Evolutionary conservation across 2,113 vertebrate species (phyloP).

Genomic region (Nycticebus coucang): DNA sequence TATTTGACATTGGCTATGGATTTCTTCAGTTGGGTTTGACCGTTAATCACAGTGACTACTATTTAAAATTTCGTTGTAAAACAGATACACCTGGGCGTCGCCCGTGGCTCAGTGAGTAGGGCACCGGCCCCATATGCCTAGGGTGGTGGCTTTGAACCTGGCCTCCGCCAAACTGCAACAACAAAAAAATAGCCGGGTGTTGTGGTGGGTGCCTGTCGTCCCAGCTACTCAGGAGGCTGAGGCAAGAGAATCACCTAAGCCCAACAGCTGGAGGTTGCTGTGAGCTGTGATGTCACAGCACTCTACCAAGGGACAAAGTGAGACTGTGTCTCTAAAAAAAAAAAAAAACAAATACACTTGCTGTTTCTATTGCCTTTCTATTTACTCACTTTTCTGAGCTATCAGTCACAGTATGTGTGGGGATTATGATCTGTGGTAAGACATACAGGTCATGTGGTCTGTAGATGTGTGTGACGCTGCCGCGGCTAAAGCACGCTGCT

Average conservation of each 20-base stretch:
- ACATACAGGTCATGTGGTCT: not conserved
- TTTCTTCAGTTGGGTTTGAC: constrained; percentile 42
- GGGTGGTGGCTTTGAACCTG: no score
- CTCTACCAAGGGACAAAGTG: no score
- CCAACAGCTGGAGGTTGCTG: no score
- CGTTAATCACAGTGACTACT: constrained; percentile 29
- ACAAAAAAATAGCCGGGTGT: no score
- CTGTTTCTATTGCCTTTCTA: not conserved
- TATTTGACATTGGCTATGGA: constrained; percentile 34
- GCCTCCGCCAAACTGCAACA: no score
- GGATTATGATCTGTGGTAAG: not conserved
- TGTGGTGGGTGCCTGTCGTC: no score
- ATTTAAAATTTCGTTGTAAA: not conserved
- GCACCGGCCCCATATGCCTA: no score
- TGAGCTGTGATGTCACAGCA: no score
- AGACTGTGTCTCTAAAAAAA: no score
- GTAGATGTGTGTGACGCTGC: not conserved
- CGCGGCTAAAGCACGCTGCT: not conserved
- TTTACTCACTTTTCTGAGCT: not conserved
- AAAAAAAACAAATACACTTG: not conserved
- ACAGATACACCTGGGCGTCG: not conserved
- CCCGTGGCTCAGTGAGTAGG: no score
- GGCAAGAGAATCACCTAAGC: no score
- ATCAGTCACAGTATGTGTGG: not conserved
- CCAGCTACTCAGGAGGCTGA: no score